Percentiles rank a stretch among this genome's conserved stretches.
phyloP scores from a whole-genome alignment of 2,888 invertebrate genomes.

The Mystacides longicornis region DNA sequence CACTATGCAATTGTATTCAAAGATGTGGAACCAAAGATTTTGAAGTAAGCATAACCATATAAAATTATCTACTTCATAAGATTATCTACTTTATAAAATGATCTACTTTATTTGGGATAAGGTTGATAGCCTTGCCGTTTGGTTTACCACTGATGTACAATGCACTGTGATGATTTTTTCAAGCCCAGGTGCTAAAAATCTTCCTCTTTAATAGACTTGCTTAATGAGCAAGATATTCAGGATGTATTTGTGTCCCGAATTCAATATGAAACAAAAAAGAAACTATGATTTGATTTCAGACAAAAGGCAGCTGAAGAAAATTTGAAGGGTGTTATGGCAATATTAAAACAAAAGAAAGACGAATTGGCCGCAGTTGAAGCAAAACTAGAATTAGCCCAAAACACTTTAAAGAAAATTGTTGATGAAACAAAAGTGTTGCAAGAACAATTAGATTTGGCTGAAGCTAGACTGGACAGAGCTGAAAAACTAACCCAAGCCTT shows the following conservation, averaged over 20 bases:
- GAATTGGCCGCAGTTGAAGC: conserved; percentile 76
- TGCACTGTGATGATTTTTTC: no score
- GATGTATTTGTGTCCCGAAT: no score
- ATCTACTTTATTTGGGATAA: no score
- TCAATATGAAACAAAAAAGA: no score
- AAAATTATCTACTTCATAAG: no score
- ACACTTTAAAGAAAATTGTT: conserved; percentile 66
- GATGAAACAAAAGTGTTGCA: conserved; percentile 69
- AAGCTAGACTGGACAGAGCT: conserved; percentile 70
- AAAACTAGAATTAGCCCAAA: conserved; percentile 62
- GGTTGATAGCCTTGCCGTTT: no score
- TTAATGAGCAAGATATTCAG: no score
- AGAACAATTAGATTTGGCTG: conserved; percentile 68
- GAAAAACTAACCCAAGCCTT: conserved; percentile 80
- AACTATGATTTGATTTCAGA: no score
- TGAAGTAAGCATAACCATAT: conserved; percentile 57
- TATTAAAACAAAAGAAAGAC: conserved; percentile 72
- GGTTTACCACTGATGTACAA: no score
- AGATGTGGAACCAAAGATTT: conserved; percentile 82
- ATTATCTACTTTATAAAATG: no score
- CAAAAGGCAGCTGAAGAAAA: conserved; percentile 72
- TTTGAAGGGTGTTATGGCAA: conserved; percentile 65
- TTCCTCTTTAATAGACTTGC: no score
- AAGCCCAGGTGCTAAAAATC: no score
- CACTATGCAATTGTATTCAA: conserved; percentile 80